Base-by-base conservation (phyloP, 92 coral and sea anemone genomes). In the Palythoa heliodiscus region DNA sequence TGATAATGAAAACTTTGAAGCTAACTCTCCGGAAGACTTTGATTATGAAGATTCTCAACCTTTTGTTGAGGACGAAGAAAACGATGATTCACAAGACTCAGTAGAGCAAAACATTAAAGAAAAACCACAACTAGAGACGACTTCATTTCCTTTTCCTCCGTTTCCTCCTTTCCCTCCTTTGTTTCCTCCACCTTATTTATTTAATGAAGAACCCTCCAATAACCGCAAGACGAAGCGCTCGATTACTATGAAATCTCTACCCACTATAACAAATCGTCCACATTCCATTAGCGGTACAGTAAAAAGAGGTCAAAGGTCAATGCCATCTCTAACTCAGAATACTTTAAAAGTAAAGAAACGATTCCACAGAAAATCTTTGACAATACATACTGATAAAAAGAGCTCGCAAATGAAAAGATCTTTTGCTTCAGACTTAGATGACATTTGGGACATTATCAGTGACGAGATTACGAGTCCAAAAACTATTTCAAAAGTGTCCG, bases 1-100 rank as follows among this genome's bases (percentile, higher is more conserved):
- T 23, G 15, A 66, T 13, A 52, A 2, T 1, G 84, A 63, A 63
- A 23, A 43, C 14, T 13, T 13, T 47, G 63, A 80, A 20, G 22
- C 47, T 17, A 20, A 50, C 47, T 20, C 40, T 47, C 74, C 13
- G 10, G 63, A 66, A 25, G 63, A 80, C 29, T 66, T 64, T 67
- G 84, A 80, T 57, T 80, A 80, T 73, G 23, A 80, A 16, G 74
- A 23, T 67, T 52, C 75, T 25, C 84, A 61, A 50, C 74, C 64
- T 20, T 43, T 48, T 47, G 35, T 22, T 66, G 39, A 80, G 37
- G 29, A 47, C 43, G 74, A 80, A 50, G 63, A 50, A 24, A 70
- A 43, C 29, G 47, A n/a, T 9, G 60, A 13, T 16, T 7, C 22
- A 11, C 74, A 47, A 64, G n/a, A 64, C n/a, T 20, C 23, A 40